Evolutionary conservation across 2,888 invertebrate species (phyloP).

Genomic region (Xanthia icteritia): DNA sequence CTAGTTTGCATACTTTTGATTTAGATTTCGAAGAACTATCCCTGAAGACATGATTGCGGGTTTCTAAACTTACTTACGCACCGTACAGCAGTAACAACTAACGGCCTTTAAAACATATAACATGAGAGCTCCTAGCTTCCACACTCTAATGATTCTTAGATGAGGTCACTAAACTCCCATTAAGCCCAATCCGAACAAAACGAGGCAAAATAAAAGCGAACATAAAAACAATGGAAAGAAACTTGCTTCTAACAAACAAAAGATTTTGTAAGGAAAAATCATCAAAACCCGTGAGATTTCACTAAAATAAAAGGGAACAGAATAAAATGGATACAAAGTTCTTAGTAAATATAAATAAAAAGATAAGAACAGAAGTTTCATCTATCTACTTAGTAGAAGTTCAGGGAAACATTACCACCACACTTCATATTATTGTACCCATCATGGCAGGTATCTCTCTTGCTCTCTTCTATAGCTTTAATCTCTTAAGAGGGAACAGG

Average conservation of each 20-base stretch:
- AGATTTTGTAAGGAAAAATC: constrained; percentile 62
- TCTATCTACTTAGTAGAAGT: too few relatives aligned
- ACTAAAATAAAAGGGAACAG: constrained; percentile 60
- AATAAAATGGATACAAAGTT: constrained; percentile 57
- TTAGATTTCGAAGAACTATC: neutral
- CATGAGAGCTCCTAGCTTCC: constrained; percentile 16
- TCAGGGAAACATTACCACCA: too few relatives aligned
- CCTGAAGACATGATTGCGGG: neutral
- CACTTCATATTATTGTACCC: too few relatives aligned
- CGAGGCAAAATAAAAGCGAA: constrained; percentile 42
- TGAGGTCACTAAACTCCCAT: constrained; percentile 56
- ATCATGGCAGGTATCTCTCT: too few relatives aligned
- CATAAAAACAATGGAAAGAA: constrained; percentile 54
- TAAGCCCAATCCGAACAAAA: constrained; percentile 50
- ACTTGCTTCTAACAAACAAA: constrained; percentile 62
- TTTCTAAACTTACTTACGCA: constrained; percentile 1
- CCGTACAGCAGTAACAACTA: neutral
- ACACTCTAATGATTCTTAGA: constrained; percentile 43
- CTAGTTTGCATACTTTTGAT: too few relatives aligned
- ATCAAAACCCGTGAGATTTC: constrained; percentile 64
- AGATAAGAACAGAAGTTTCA: constrained; percentile 29
- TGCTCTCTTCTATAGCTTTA: too few relatives aligned
- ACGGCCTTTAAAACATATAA: neutral
- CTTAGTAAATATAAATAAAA: constrained; percentile 27
- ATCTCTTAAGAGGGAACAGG: too few relatives aligned